Conservation (phyloP, 1,140 invertebrate genomes). For the Gryllus bimaculatus region DNA sequence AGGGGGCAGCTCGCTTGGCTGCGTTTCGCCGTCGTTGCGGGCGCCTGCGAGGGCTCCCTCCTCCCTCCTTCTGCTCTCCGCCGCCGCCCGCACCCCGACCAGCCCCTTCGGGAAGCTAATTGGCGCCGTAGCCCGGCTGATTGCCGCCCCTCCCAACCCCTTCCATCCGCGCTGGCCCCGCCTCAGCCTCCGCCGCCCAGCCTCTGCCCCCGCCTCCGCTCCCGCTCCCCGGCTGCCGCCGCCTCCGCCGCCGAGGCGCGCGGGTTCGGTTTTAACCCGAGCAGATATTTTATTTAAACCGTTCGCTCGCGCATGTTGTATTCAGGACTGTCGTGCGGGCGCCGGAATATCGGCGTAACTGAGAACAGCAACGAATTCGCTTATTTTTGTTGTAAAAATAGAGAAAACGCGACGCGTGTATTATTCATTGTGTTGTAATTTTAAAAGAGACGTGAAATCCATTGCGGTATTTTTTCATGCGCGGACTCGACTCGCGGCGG, state of each 20-base stretch:
- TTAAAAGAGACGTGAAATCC: slow-evolving; percentile 4
- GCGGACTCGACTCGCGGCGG: background rate
- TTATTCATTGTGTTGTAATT: slow-evolving; percentile 2
- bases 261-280: background rate
- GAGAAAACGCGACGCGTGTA: background rate
- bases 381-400: background rate
- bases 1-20: too few relatives aligned
- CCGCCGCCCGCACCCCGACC: too few relatives aligned
- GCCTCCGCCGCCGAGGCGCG: too few relatives aligned
- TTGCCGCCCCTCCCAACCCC: background rate
- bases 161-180: background rate
- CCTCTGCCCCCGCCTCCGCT: too few relatives aligned
- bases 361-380: background rate
- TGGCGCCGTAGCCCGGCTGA: background rate
- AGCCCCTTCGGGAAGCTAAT: background rate
- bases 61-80: background rate
- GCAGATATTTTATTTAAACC: background rate
- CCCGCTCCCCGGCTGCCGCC: too few relatives aligned
- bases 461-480: slow-evolving; percentile 4
- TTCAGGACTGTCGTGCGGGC: background rate
- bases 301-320: background rate
- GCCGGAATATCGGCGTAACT: slow-evolving; percentile 2
- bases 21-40: too few relatives aligned
- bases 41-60: too few relatives aligned
- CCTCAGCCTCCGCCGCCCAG: background rate